Conservation (phyloP, 2,113 vertebrate genomes). For the Hydrochoerus hydrochaeris region DNA sequence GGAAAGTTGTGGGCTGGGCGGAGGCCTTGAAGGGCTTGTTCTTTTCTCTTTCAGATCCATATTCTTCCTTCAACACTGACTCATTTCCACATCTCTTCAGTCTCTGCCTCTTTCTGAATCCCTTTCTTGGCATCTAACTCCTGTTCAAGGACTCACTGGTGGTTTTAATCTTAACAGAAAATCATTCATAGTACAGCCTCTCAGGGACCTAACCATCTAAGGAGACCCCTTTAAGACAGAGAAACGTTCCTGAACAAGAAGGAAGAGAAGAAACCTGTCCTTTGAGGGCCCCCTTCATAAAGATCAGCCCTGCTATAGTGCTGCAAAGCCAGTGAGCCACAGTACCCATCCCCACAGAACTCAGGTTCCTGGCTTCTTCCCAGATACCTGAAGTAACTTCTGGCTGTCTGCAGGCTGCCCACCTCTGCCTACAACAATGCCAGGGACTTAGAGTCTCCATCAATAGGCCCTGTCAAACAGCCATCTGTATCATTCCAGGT, state of each 20-base stretch:
- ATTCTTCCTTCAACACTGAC: neutral
- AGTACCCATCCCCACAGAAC: neutral
- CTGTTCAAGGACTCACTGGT: neutral
- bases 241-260: neutral
- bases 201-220: neutral
- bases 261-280: neutral
- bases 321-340: neutral
- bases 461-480: slow-evolving; percentile 56
- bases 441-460: neutral
- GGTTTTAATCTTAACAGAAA: slow-evolving; percentile 31
- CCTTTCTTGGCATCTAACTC: neutral
- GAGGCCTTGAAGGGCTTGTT: neutral
- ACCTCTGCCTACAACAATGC: slow-evolving; percentile 55
- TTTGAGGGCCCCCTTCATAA: neutral
- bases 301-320: neutral
- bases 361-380: slow-evolving; percentile 39
- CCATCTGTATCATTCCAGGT: slow-evolving; percentile 63
- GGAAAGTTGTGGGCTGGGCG: neutral
- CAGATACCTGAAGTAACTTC: slow-evolving; percentile 36
- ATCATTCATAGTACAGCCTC: neutral
- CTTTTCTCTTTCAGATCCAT: neutral
- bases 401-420: neutral
- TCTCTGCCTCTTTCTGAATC: neutral
- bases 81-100: neutral
- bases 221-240: neutral